phyloP scores from a whole-genome alignment of 2,888 invertebrate genomes.

The Drosophila falleni region DNA sequence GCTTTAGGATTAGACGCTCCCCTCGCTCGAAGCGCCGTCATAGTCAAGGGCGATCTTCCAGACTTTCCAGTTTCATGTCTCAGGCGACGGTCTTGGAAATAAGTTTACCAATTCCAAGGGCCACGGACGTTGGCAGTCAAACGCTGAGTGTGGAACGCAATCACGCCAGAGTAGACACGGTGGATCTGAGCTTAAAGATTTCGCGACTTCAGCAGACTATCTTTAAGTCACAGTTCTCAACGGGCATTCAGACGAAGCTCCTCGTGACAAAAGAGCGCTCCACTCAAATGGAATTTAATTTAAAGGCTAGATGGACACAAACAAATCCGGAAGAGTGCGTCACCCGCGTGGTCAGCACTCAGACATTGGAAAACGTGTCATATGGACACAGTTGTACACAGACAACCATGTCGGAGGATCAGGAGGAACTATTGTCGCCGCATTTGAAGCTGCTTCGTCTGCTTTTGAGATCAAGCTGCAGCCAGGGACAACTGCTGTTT shows the following conservation, averaged over 20 bases:
- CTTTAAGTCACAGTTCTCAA: neutral
- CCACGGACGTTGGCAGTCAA: neutral
- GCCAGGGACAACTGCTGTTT: conserved; percentile 31
- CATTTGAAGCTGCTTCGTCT: conserved; percentile 10
- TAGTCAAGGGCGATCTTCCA: too few species aligned
- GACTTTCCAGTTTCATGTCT: neutral
- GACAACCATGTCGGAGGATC: conserved; percentile 27
- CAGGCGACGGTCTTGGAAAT: neutral
- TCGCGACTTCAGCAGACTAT: conserved; percentile 51
- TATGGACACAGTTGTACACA: conserved; percentile 22
- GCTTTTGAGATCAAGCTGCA: conserved; percentile 26
- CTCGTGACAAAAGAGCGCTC: neutral
- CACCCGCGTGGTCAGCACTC: conserved; percentile 12
- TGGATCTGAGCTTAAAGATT: conserved; percentile 21
- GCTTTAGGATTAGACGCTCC: neutral
- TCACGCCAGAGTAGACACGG: conserved; percentile 35
- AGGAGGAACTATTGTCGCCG: conserved; percentile 13
- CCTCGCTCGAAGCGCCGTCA: neutral
- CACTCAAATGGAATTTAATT: conserved; percentile 33
- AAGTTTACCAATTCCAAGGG: neutral
- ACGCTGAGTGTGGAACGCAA: neutral
- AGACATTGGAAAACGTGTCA: conserved; percentile 9
- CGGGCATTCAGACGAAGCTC: conserved; percentile 29
- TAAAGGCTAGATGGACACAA: conserved; percentile 28
- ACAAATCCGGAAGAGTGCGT: neutral